These are phyloP conservation scores for Lagodon rhomboides DNA, from an alignment of 2,797 vertebrate genomes.

Conservation along the genomic window DNA sequence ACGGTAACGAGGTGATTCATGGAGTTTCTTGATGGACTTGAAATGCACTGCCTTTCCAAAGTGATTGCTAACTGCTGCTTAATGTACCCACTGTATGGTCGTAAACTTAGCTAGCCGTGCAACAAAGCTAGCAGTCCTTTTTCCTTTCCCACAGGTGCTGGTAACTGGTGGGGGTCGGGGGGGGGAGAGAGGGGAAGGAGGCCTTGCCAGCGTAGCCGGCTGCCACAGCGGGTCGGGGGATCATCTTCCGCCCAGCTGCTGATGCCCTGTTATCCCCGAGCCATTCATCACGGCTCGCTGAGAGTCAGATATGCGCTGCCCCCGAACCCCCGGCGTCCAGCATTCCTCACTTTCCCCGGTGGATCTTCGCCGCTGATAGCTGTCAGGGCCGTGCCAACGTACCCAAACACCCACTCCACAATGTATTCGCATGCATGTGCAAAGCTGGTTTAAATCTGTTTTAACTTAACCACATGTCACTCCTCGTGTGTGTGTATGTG, in stretches of 20 bases:
- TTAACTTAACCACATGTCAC: slow-evolving; percentile 12
- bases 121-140: too few species aligned
- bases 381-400: slow-evolving; percentile 45
- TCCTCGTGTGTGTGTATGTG: slow-evolving; percentile 5
- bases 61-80: too few species aligned
- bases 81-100: too few species aligned
- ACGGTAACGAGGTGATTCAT: too few species aligned
- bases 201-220: slow-evolving; percentile 42
- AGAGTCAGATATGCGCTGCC: slow-evolving; percentile 72
- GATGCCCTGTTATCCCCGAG: slow-evolving; percentile 75
- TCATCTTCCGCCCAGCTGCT: slow-evolving; percentile 83
- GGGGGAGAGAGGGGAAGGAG: not conserved
- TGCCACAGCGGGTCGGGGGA: slow-evolving; percentile 60
- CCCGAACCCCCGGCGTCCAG: slow-evolving; percentile 31
- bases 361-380: slow-evolving; percentile 56
- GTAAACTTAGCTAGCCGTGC: too few species aligned
- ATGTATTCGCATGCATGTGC: slow-evolving; percentile 22
- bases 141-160: slow-evolving; percentile 70
- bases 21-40: too few species aligned
- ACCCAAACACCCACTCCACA: slow-evolving; percentile 43
- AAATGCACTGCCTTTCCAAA: too few species aligned
- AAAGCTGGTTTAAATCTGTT: slow-evolving; percentile 38
- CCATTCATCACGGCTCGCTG: slow-evolving; percentile 79
- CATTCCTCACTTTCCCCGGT: slow-evolving; percentile 72
- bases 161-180: slow-evolving; percentile 61